Conservation (phyloP, 92 coral and sea anemone genomes). For the Palythoa heliodiscus region DNA sequence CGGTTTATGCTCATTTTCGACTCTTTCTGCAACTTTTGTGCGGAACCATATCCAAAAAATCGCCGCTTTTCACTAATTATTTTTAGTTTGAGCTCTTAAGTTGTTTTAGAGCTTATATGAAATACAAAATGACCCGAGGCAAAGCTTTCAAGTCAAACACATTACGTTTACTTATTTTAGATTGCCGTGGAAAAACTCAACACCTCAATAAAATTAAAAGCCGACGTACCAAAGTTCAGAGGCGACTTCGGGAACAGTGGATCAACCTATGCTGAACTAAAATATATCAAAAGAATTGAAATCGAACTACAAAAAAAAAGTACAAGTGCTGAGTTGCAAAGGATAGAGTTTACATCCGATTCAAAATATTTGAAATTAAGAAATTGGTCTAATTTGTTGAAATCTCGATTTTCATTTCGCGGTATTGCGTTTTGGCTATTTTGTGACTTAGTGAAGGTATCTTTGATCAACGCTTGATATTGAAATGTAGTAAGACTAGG, state of each 20-base stretch:
- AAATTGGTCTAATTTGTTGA: background rate
- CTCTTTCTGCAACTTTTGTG: background rate
- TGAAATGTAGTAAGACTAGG: background rate
- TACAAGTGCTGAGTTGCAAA: background rate
- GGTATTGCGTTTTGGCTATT: background rate
- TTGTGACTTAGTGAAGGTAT: background rate
- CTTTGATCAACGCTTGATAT: background rate
- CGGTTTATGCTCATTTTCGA: background rate
- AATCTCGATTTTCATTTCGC: background rate
- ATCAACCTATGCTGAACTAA: background rate
- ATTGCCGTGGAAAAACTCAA: slow-evolving; percentile 7
- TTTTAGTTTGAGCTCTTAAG: background rate
- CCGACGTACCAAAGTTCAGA: background rate
- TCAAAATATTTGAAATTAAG: background rate
- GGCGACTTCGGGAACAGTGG: background rate
- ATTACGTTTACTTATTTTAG: slow-evolving; percentile 25
- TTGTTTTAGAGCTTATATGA: slow-evolving; percentile 4
- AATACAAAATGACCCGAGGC: slow-evolving; percentile 6
- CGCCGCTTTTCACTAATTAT: slow-evolving; percentile 8
- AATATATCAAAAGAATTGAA: background rate
- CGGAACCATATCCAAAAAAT: background rate
- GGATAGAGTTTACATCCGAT: background rate
- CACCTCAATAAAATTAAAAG: slow-evolving; percentile 2
- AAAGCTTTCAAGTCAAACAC: background rate
- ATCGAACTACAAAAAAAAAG: background rate